Conservation (phyloP, 1,140 invertebrate genomes). For the Drosophila biarmipes region DNA sequence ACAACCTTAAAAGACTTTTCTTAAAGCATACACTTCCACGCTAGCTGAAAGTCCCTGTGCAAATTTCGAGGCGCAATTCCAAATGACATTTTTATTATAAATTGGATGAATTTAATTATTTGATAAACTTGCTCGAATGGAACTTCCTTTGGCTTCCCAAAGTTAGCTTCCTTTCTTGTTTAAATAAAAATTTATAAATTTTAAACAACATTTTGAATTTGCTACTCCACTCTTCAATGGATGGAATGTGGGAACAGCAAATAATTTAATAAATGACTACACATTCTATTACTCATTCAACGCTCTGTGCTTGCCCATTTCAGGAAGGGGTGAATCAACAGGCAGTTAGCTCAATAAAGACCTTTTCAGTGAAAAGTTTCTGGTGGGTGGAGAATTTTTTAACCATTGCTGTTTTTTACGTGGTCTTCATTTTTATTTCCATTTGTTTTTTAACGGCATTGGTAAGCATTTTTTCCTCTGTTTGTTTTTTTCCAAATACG, state of each 20-base stretch:
- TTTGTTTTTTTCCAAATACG: not conserved
- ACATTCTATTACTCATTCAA: not conserved
- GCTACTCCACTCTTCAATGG: not conserved
- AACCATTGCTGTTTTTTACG: not conserved
- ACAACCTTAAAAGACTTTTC: too few species aligned
- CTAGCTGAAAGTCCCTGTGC: too few species aligned
- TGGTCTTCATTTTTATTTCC: not conserved
- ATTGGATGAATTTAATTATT: too few species aligned
- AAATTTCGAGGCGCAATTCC: too few species aligned
- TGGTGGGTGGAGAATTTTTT: not conserved
- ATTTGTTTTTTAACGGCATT: not conserved
- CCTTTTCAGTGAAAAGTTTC: not conserved
- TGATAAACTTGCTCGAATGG: too few species aligned
- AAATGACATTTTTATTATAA: too few species aligned
- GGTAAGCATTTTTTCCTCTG: not conserved
- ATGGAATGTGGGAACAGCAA: not conserved
- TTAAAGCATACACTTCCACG: too few species aligned
- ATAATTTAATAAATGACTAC: not conserved
- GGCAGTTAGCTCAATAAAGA: not conserved
- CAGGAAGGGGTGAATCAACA: not conserved
- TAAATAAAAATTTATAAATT: too few species aligned
- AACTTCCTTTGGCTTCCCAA: too few species aligned
- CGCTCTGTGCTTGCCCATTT: not conserved
- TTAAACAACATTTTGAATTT: too few species aligned
- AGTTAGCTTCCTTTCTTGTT: too few species aligned